Evolutionary conservation across 2,888 invertebrate genomes (phyloP), one percentile per base, ranked within the genome.

Genomic region (Torymus texanus): DNA sequence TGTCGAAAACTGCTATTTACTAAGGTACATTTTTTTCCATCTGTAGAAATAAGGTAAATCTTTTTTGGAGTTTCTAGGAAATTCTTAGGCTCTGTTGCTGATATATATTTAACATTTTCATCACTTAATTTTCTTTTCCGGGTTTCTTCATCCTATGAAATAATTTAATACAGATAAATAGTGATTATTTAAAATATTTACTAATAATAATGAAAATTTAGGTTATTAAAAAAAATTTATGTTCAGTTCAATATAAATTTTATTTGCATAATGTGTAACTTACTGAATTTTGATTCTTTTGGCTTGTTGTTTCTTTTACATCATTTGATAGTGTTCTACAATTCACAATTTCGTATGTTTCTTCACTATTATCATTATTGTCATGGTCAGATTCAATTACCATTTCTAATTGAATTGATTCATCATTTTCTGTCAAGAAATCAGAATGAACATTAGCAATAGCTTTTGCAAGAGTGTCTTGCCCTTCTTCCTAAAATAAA

Each of bases 381-480:
- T 83, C 83, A 13, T 82, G 58, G 61, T 86, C 86, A 0, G 85
- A 85, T 50, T 85, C 86, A 0, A 86, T 85, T 2, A 86, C 84
- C 86, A 88, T 88, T 79, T 89, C 88, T 78, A 88, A 78, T n/a
- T 88, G 86, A 8, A 88, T 84, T 59, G 84, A 76, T 3, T 81
- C 85, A 41, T 85, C 83, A 29, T 85, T 65, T 29, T 86, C 85
- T 16, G 87, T 87, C 3, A 86, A 61, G 76, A 86, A 88, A 73
- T 90, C 89, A 0, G 84, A 85, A 65, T 89, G 86, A 56, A 88
- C 88, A 24, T 89, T 86, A 2, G 87, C 88, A 86, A 90, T 89
- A 3, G 89, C 87, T 71, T 87, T 85, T 1, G 87, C 88, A 12
- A 90, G 83, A 72, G 87, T 83, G 75, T 89, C 89, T 29, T 83